phyloP scores from a whole-genome alignment of 2,797 vertebrate genomes.

The Carcharodon carcharias region DNA sequence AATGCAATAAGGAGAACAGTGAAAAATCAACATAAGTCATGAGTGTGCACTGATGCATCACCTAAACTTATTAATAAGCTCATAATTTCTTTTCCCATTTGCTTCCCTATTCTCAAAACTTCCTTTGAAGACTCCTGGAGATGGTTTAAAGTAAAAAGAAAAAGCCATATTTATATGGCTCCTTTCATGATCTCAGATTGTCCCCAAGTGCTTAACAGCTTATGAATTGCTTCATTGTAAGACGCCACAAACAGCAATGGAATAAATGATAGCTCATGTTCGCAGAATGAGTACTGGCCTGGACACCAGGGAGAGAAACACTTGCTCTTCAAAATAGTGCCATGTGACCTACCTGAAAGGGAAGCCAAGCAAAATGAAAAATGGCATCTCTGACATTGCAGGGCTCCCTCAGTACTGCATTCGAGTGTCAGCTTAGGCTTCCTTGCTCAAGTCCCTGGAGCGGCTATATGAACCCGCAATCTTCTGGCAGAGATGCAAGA shows the following conservation, averaged over 20 bases:
- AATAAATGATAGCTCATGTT: background rate
- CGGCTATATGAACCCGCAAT: background rate
- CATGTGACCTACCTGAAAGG: background rate
- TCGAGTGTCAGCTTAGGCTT: background rate
- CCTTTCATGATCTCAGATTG: background rate
- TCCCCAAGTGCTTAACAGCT: background rate
- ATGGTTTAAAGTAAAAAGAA: background rate
- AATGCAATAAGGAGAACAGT: background rate
- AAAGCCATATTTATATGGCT: background rate
- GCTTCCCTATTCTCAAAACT: background rate
- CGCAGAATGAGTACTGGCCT: background rate
- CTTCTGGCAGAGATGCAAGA: background rate
- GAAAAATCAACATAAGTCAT: background rate
- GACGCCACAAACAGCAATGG: background rate
- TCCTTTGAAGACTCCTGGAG: background rate
- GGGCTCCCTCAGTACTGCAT: background rate
- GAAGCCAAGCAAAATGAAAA: background rate
- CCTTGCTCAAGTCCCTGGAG: background rate
- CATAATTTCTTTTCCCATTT: background rate
- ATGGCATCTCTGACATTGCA: background rate
- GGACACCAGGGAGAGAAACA: background rate
- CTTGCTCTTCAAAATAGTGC: background rate
- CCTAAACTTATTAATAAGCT: background rate
- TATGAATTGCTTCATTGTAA: background rate
- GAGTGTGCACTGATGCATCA: background rate